phyloP scores from a whole-genome alignment of 2,888 invertebrate genomes.

The Neoitamus cyanurus region DNA sequence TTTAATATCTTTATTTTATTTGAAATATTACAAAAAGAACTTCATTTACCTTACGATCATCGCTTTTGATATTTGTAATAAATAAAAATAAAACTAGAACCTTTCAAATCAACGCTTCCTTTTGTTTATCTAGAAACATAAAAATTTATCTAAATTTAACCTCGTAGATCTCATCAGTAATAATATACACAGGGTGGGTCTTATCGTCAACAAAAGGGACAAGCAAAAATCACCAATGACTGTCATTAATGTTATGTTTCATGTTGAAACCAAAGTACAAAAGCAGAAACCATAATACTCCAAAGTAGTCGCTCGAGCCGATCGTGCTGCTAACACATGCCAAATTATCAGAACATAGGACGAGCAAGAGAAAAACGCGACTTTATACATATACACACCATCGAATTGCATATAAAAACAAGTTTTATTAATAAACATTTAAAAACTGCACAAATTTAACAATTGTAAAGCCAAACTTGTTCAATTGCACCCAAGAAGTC shows the following conservation, averaged over 20 bases:
- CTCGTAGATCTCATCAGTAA: neutral
- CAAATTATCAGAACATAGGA: neutral
- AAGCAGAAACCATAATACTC: neutral
- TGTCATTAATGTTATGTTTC: neutral
- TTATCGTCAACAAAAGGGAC: neutral
- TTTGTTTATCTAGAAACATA: slow-evolving; percentile 25
- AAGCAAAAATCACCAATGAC: neutral
- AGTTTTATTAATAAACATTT: slow-evolving; percentile 27
- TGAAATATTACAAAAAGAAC: slow-evolving; percentile 45
- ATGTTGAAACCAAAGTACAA: neutral
- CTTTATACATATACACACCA: neutral
- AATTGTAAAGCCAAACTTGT: slow-evolving; percentile 33
- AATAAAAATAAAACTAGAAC: slow-evolving; percentile 34
- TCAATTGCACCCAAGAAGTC: neutral
- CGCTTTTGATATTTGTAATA: slow-evolving; percentile 34
- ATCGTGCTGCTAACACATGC: neutral
- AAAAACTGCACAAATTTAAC: slow-evolving; percentile 35
- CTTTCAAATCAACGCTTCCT: slow-evolving; percentile 13
- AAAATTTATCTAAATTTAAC: slow-evolving; percentile 29
- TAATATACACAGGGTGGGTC: slow-evolving; percentile 23
- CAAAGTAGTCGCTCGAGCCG: neutral
- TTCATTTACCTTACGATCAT: slow-evolving; percentile 32
- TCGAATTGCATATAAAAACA: neutral
- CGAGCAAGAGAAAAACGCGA: neutral
- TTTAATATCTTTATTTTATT: slow-evolving; percentile 46